Percentiles rank a stretch among this genome's conserved stretches.
Conservation (phyloP, 2,888 invertebrate genomes). For the Thereva unica region DNA sequence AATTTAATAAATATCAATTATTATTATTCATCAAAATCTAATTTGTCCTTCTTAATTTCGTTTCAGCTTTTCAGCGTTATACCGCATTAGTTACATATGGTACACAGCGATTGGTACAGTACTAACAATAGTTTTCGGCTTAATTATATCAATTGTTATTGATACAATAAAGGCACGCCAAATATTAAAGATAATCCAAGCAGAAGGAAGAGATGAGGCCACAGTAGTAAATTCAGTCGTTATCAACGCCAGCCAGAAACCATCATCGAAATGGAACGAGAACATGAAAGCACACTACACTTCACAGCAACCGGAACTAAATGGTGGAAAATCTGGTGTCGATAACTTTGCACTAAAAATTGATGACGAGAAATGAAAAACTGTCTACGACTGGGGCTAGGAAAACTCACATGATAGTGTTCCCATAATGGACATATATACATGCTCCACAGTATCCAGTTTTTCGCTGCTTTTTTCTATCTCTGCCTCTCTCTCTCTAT, state of each 20-base stretch:
- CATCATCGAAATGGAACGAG: slow-evolving; percentile 30
- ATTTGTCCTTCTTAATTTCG: background rate
- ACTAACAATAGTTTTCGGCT: slow-evolving; percentile 73
- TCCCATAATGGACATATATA: too few species aligned
- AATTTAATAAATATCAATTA: too few species aligned
- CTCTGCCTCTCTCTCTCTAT: too few species aligned
- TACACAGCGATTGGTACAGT: slow-evolving; percentile 82
- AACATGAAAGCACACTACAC: slow-evolving; percentile 4
- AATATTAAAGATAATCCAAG: slow-evolving; percentile 50
- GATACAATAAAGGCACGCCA: slow-evolving; percentile 55
- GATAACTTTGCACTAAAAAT: slow-evolving; percentile 54
- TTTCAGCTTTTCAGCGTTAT: slow-evolving; percentile 61
- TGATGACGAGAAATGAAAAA: slow-evolving; percentile 51
- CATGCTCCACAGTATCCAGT: too few species aligned
- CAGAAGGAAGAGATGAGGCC: slow-evolving; percentile 25
- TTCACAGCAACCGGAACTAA: slow-evolving; percentile 6
- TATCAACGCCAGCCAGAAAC: slow-evolving; percentile 34
- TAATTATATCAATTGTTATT: slow-evolving; percentile 69
- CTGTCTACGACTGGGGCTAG: background rate
- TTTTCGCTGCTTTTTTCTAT: too few species aligned
- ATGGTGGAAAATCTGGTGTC: slow-evolving; percentile 46
- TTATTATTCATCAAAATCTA: background rate
- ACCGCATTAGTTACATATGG: slow-evolving; percentile 86
- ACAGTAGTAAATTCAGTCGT: background rate
- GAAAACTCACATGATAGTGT: background rate